Evolutionary conservation across 92 coral and sea anemone genomes (phyloP).

Genomic region (Muricea muricata): DNA sequence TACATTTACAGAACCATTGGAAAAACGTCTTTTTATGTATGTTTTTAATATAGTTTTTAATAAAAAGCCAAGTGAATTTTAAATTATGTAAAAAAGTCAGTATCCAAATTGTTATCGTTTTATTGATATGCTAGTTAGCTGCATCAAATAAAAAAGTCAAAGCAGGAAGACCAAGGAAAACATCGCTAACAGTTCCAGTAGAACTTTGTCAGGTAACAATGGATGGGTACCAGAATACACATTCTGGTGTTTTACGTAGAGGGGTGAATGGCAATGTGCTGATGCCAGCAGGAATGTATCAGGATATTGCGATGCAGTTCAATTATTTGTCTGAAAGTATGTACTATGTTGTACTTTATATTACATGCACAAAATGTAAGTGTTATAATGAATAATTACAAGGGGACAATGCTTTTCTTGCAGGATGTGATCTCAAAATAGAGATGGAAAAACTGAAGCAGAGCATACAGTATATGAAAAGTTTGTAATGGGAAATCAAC

Average conservation of each 20-base stretch:
- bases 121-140: background rate
- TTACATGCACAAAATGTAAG: background rate
- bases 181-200: background rate
- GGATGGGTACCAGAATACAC: background rate
- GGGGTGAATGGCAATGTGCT: background rate
- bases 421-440: conserved; percentile 59
- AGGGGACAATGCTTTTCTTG: background rate
- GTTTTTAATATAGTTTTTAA: background rate
- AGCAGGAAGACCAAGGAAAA: conserved; percentile 9
- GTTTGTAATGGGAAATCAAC: conserved; percentile 15
- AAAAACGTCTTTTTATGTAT: background rate
- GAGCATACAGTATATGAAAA: conserved; percentile 35
- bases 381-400: background rate
- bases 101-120: background rate
- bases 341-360: background rate
- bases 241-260: background rate
- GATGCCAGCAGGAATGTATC: conserved; percentile 13
- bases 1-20: background rate
- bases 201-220: background rate
- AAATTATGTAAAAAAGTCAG: no score
- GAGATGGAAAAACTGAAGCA: conserved; percentile 35
- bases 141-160: background rate
- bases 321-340: background rate
- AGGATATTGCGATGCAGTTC: background rate
- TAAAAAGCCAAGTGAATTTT: background rate